Evolutionary conservation across 2,113 vertebrate species (phyloP).

Genomic region (Ameiurus melas): DNA sequence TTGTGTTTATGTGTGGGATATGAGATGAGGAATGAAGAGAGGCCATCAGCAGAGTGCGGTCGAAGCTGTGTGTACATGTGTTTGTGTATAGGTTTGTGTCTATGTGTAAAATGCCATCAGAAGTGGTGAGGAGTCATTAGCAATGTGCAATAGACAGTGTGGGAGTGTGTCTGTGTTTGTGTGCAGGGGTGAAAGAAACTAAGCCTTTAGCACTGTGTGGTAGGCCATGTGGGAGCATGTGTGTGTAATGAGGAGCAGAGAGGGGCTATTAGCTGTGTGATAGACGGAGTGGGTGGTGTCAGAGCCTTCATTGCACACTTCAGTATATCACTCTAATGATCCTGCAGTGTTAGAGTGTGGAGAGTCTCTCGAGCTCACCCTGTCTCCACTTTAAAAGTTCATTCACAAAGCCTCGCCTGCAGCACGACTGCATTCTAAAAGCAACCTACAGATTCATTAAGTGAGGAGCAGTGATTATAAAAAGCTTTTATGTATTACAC

Average conservation of each 20-base stretch:
- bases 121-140: neutral
- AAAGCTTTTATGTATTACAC: neutral
- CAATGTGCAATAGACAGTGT: slow-evolving; percentile 9
- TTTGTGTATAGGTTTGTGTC: slow-evolving; percentile 20
- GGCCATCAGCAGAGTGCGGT: neutral
- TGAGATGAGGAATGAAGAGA: neutral
- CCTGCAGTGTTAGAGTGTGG: slow-evolving; percentile 25
- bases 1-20: neutral
- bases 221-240: neutral
- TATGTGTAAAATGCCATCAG: neutral
- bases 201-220: neutral
- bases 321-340: slow-evolving; percentile 38
- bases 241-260: neutral
- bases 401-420: neutral
- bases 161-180: neutral
- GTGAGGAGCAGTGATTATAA: neutral
- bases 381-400: neutral
- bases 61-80: slow-evolving; percentile 8
- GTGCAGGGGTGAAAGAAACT: neutral
- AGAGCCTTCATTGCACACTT: slow-evolving; percentile 22
- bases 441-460: neutral
- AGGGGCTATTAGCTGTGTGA: slow-evolving; percentile 21
- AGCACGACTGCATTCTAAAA: neutral
- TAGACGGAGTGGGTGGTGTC: slow-evolving; percentile 35
- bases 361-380: neutral